Conservation (phyloP, 2,113 vertebrate genomes). For the Cichladusa arquata region DNA sequence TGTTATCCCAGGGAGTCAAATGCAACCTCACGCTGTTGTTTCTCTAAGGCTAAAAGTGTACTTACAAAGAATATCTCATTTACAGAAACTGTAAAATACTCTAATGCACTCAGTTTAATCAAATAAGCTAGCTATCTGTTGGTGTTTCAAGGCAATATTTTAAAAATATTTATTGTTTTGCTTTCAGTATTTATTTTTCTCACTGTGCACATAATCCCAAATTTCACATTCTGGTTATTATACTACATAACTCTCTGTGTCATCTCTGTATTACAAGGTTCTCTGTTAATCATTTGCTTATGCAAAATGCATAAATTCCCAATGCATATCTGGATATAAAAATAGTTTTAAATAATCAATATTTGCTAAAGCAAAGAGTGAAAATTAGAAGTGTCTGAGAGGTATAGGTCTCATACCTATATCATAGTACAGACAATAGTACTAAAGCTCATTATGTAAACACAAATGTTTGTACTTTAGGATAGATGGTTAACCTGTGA, state of each 20-base stretch:
- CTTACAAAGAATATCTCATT: neutral
- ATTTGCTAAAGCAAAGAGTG: neutral
- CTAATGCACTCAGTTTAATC: neutral
- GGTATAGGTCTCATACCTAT: neutral
- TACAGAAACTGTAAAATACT: neutral
- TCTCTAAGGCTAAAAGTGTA: neutral
- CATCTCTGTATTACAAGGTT: neutral
- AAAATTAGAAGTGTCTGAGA: neutral
- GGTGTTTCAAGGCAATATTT: neutral
- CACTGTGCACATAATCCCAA: neutral
- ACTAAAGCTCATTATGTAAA: neutral
- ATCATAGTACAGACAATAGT: neutral
- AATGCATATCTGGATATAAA: neutral
- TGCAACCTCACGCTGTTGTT: neutral
- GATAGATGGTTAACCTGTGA: neutral
- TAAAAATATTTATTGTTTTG: neutral
- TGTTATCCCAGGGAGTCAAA: neutral
- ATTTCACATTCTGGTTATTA: neutral
- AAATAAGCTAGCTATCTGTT: neutral
- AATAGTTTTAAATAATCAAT: neutral
- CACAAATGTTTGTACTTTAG: neutral
- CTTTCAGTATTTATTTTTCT: neutral
- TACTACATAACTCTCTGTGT: neutral
- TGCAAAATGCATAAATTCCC: neutral
- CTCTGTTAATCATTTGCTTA: neutral